A percentile compares a stretch with the other conserved stretches of the same genome.
These are phyloP conservation scores for Balaeniceps rex DNA, from an alignment of 2,113 vertebrate species.

Conservation along the genomic window DNA sequence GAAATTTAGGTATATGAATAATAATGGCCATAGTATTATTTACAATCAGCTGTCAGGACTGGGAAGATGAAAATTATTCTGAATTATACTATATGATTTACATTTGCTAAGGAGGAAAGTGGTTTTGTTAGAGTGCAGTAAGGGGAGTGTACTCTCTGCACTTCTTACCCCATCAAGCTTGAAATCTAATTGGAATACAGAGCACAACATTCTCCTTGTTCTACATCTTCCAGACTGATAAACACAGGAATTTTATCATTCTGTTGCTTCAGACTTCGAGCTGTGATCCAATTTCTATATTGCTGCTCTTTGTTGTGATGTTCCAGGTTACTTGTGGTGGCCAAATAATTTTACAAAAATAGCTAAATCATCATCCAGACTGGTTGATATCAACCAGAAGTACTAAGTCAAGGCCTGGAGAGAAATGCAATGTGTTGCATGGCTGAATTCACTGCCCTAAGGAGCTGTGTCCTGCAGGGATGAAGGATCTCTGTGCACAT, in stretches of 20 bases:
- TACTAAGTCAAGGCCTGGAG: background rate
- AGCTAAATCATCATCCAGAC: background rate
- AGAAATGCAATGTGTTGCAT: background rate
- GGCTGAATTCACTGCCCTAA: rapidly evolving
- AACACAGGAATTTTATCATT: background rate
- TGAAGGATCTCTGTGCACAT: background rate
- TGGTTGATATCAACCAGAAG: background rate
- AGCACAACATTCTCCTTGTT: background rate
- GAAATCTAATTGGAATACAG: background rate
- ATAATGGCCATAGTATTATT: background rate
- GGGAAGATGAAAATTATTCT: background rate
- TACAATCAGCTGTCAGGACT: background rate
- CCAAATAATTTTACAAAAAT: background rate
- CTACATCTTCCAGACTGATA: background rate
- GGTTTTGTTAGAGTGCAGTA: background rate
- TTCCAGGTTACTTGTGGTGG: background rate
- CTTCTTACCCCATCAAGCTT: background rate
- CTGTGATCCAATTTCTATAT: background rate
- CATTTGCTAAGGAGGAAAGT: background rate
- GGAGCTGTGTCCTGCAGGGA: background rate
- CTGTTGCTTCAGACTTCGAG: background rate
- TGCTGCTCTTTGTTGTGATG: background rate
- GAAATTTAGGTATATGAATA: background rate
- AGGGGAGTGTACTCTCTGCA: background rate
- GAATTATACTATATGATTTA: background rate